Evolutionary conservation across 1,140 invertebrate genomes (phyloP).

Genomic region (Achatina immaculata): DNA sequence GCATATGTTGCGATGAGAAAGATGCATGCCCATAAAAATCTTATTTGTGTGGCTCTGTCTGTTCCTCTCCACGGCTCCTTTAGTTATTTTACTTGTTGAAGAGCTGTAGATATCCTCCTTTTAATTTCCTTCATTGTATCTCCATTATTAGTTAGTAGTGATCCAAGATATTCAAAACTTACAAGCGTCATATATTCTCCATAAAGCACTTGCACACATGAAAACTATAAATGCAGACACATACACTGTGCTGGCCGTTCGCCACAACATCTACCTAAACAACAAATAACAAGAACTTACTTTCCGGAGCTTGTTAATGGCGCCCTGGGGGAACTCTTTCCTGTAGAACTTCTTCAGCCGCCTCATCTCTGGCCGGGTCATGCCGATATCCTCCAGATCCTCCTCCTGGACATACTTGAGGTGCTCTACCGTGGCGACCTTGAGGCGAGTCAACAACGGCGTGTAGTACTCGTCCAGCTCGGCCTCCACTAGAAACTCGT

Average conservation of each 20-base stretch:
- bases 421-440: slow-evolving; percentile 82
- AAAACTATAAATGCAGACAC: neutral
- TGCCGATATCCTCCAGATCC: slow-evolving; percentile 90
- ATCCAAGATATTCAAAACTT: too few species aligned
- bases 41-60: too few species aligned
- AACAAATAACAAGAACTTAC: slow-evolving; percentile 38
- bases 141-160: too few species aligned
- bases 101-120: too few species aligned
- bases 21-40: too few species aligned
- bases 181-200: neutral
- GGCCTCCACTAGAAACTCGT: slow-evolving; percentile 91
- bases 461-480: slow-evolving; percentile 91
- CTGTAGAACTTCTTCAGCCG: slow-evolving; percentile 94
- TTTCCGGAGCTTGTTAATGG: slow-evolving; percentile 61
- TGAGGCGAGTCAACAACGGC: slow-evolving; percentile 77
- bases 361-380: slow-evolving; percentile 94
- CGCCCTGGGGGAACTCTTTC: slow-evolving; percentile 89
- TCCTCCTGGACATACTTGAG: slow-evolving; percentile 96
- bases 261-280: neutral
- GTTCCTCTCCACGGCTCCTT: too few species aligned
- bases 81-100: too few species aligned
- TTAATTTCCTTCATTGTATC: too few species aligned
- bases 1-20: too few species aligned
- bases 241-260: neutral
- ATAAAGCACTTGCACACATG: neutral